Evolutionary conservation across 2,888 invertebrate species (phyloP).

Genomic region (Oeneis ivallda): DNA sequence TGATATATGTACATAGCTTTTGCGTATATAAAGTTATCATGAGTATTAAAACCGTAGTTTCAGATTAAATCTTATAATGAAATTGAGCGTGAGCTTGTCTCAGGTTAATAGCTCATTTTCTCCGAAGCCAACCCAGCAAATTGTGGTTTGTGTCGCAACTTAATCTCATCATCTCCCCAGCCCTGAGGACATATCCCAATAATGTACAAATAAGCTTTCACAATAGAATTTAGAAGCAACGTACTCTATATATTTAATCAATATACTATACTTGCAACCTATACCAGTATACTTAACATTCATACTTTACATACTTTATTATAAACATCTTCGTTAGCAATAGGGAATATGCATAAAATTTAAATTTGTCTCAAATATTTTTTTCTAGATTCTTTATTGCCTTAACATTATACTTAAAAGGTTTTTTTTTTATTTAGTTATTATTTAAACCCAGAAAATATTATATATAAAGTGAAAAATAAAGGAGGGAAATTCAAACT

Average conservation of each 20-base stretch:
- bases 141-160: slow-evolving; percentile 1
- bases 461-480: no score
- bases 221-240: neutral
- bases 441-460: no score
- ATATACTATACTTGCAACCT: neutral
- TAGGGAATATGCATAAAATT: no score
- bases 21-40: neutral
- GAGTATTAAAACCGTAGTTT: neutral
- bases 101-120: slow-evolving; percentile 13
- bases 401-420: no score
- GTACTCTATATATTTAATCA: neutral
- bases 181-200: neutral
- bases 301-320: neutral
- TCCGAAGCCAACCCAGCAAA: neutral
- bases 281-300: no score
- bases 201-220: neutral
- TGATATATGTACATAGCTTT: neutral
- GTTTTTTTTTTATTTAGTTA: no score
- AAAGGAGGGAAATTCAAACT: no score
- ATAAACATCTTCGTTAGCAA: neutral
- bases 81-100: neutral
- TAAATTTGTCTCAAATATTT: neutral
- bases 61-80: slow-evolving; percentile 3
- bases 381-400: no score
- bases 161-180: slow-evolving; percentile 9